Conservation (phyloP, 2,797 vertebrate species). For the Platyrinchus mystaceus region DNA sequence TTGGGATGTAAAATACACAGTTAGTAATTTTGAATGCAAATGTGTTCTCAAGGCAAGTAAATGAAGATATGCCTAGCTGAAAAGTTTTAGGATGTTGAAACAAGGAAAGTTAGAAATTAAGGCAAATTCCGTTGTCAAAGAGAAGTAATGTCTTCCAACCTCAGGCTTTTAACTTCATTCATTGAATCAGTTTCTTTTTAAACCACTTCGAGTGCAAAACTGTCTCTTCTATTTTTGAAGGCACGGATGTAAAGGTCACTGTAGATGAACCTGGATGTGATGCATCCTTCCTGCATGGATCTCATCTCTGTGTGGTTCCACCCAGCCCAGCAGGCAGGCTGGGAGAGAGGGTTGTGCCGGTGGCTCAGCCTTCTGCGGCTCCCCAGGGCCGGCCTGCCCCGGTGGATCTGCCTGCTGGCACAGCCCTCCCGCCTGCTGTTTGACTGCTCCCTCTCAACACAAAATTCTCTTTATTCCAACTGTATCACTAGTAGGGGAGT, state of each 20-base stretch:
- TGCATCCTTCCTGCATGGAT: not conserved
- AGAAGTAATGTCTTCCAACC: not conserved
- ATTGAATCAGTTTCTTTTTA: not conserved
- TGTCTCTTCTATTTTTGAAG: not conserved
- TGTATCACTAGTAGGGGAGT: not conserved
- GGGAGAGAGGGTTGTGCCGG: not conserved
- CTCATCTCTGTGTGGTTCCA: rapidly evolving
- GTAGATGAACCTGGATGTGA: not conserved
- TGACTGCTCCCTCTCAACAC: not conserved
- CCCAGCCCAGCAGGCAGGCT: not conserved
- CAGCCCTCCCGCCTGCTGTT: not conserved
- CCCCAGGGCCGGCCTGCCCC: not conserved
- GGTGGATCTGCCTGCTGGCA: not conserved
- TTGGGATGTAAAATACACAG: not conserved
- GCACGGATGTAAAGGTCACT: not conserved
- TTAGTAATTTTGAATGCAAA: not conserved
- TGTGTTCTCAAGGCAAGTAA: not conserved
- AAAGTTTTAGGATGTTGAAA: not conserved
- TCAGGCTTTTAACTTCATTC: not conserved
- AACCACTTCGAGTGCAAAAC: not conserved
- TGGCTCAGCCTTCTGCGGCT: not conserved
- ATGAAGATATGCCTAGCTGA: not conserved
- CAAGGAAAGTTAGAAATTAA: not conserved
- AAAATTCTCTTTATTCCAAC: not conserved
- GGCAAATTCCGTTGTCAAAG: not conserved